Evolutionary conservation across 2,888 invertebrate genomes (phyloP).

Genomic region (Cremastobaeus sp.): DNA sequence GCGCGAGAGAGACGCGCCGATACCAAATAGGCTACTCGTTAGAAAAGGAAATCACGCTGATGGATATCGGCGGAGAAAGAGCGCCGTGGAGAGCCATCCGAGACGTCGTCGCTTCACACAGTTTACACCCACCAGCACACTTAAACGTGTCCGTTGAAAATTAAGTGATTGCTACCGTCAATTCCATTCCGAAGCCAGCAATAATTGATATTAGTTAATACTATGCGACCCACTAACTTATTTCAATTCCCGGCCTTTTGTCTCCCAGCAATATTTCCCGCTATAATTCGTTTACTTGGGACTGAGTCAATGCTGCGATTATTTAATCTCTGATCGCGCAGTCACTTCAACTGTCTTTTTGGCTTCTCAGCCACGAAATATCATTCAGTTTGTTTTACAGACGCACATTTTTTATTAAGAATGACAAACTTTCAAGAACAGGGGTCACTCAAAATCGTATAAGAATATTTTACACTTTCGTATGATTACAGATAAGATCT

Average conservation of each 20-base stretch:
- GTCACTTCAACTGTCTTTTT: too few relatives aligned
- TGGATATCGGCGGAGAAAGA: slow-evolving; percentile 59
- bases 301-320: too few relatives aligned
- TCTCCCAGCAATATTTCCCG: background rate
- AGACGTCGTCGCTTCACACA: slow-evolving; percentile 60
- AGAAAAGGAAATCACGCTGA: slow-evolving; percentile 53
- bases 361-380: too few relatives aligned
- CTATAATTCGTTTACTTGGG: background rate
- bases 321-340: too few relatives aligned
- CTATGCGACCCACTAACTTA: slow-evolving; percentile 47
- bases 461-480: too few relatives aligned
- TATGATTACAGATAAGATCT: too few relatives aligned
- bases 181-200: slow-evolving; percentile 21
- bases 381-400: too few relatives aligned
- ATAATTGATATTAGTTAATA: slow-evolving; percentile 51
- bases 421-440: too few relatives aligned
- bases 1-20: slow-evolving; percentile 37
- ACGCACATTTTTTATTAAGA: too few relatives aligned
- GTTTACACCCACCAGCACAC: slow-evolving; percentile 50
- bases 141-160: slow-evolving; percentile 52
- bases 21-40: slow-evolving; percentile 22
- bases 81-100: slow-evolving; percentile 50
- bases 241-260: slow-evolving; percentile 15
- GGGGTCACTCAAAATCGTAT: too few relatives aligned
- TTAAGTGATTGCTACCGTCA: slow-evolving; percentile 59